phyloP scores from a whole-genome alignment of 2,888 invertebrate species.

The Dendrolimus houi region DNA sequence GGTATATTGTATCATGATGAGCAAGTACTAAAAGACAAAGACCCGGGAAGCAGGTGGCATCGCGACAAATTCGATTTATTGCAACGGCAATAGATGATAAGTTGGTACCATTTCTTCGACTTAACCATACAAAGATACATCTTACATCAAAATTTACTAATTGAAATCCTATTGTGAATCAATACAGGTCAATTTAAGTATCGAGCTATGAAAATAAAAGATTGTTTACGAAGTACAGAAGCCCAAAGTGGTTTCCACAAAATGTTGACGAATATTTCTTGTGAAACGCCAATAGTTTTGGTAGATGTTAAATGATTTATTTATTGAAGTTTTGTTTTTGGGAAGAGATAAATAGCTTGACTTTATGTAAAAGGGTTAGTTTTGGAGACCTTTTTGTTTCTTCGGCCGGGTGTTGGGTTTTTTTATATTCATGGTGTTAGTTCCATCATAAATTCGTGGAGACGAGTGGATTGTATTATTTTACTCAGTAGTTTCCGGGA shows the following conservation, averaged over 20 bases:
- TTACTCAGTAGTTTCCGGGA: no score
- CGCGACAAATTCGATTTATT: not conserved
- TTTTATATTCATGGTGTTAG: no score
- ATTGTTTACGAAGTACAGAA: constrained; percentile 2
- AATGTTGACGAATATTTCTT: constrained; percentile 19
- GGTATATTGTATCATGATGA: not conserved
- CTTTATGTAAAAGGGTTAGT: no score
- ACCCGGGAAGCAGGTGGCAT: not conserved
- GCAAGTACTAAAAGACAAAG: not conserved
- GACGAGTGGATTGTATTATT: no score
- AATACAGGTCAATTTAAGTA: no score
- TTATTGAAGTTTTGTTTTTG: not conserved
- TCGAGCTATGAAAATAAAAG: not conserved
- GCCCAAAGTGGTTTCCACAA: constrained; percentile 13
- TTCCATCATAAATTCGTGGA: no score
- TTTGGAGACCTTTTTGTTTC: no score
- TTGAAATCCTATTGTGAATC: no score
- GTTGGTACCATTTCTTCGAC: constrained; percentile 31
- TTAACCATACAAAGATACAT: constrained; percentile 1
- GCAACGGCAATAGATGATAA: constrained; percentile 24
- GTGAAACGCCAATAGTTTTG: constrained; percentile 10
- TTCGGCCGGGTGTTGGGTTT: no score
- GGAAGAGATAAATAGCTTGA: not conserved
- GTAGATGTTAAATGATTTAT: not conserved
- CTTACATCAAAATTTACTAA: no score